Percentiles rank a stretch among this genome's conserved stretches.
phyloP scores from a whole-genome alignment of 2,113 vertebrate species.

The Promerops cafer region DNA sequence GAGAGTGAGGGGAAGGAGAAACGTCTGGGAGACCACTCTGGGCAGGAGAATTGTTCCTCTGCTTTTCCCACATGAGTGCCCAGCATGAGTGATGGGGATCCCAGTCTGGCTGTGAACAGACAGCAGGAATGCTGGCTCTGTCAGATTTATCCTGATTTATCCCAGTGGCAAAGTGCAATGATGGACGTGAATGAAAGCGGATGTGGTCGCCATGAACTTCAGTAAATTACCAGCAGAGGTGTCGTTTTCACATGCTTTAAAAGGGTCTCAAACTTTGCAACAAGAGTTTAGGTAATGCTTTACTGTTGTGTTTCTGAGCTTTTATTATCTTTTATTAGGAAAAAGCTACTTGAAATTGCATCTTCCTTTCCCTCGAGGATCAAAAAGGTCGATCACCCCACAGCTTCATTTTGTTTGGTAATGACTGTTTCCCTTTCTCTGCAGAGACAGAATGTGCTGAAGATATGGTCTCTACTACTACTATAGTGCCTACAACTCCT shows the following conservation, averaged over 20 bases:
- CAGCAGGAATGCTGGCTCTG: not conserved
- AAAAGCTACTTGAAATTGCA: not conserved
- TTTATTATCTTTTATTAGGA: not conserved
- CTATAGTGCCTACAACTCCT: not conserved
- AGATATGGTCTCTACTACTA: constrained; percentile 61
- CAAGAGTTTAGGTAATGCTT: not conserved
- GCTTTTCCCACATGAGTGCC: rapidly evolving
- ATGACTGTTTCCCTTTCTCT: not conserved
- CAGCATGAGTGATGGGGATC: not conserved
- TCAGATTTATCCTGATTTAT: not conserved
- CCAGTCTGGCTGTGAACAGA: not conserved
- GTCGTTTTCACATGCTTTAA: not conserved
- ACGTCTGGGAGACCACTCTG: not conserved
- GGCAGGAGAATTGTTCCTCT: not conserved
- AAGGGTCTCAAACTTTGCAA: not conserved
- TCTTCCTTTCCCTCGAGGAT: not conserved
- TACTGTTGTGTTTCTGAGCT: not conserved
- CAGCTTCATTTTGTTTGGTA: not conserved
- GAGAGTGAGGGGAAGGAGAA: not conserved
- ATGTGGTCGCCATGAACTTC: not conserved
- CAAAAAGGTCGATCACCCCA: not conserved
- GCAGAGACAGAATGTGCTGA: constrained; percentile 81
- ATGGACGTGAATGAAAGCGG: not conserved
- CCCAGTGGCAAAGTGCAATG: not conserved
- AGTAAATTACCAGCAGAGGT: not conserved